Conservation (phyloP, 1,140 invertebrate genomes). For the Dinoponera quadriceps region DNA sequence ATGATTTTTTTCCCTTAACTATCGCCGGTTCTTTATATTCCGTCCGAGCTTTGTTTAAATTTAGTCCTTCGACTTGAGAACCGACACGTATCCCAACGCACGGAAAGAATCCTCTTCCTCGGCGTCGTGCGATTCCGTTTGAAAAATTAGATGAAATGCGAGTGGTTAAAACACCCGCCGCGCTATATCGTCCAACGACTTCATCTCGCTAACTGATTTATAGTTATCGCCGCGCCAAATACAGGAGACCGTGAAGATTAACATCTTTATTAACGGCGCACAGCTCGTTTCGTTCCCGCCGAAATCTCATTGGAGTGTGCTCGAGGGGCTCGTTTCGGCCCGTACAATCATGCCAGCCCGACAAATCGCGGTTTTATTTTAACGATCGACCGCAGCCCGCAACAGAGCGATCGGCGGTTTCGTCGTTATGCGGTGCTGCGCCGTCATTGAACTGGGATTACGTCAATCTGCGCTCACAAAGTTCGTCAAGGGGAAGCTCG, state of each 20-base stretch:
- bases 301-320: slow-evolving; percentile 52
- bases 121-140: slow-evolving; percentile 1
- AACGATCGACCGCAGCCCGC: slow-evolving; percentile 72
- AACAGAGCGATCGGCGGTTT: slow-evolving; percentile 75
- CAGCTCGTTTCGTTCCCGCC: slow-evolving; percentile 30
- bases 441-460: slow-evolving; percentile 75
- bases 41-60: slow-evolving; percentile 50
- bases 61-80: slow-evolving; percentile 34
- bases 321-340: slow-evolving; percentile 49
- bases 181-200: slow-evolving; percentile 42
- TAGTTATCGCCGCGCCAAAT: slow-evolving; percentile 31
- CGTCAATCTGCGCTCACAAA: slow-evolving; percentile 75
- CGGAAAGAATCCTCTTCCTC: background rate
- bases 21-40: slow-evolving; percentile 48
- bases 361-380: slow-evolving; percentile 73
- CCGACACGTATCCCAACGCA: slow-evolving; percentile 24
- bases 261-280: slow-evolving; percentile 50
- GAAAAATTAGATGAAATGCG: slow-evolving; percentile 30
- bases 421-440: slow-evolving; percentile 68
- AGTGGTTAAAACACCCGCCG: slow-evolving; percentile 7
- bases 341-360: slow-evolving; percentile 66
- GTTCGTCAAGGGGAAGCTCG: slow-evolving; percentile 66
- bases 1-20: slow-evolving; percentile 63
- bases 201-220: slow-evolving; percentile 52
- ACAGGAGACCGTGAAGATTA: slow-evolving; percentile 23